A percentile compares a stretch with the other conserved stretches of the same genome.
Conservation (phyloP, 2,113 vertebrate genomes). For the Elephantulus edwardii region DNA sequence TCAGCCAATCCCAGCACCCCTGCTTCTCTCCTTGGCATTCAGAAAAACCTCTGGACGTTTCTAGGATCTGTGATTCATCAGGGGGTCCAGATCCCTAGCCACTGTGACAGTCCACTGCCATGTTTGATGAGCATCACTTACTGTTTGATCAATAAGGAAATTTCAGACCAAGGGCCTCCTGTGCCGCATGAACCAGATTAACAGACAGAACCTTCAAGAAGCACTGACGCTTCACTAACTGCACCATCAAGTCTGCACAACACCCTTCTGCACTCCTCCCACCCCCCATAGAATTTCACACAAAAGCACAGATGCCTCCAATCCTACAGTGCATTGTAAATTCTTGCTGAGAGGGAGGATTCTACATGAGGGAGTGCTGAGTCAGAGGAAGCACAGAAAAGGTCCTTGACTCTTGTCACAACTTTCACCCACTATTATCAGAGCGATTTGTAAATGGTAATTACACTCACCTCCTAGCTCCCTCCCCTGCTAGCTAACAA, state of each 20-base stretch:
- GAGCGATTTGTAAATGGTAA: constrained; percentile 27
- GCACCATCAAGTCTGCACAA: background rate
- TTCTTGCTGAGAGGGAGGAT: constrained; percentile 41
- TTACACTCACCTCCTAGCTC: background rate
- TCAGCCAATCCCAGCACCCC: background rate
- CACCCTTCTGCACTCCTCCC: constrained; percentile 11
- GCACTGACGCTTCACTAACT: background rate
- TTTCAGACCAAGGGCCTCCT: background rate
- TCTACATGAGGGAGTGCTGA: constrained; percentile 33
- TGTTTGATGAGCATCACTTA: background rate
- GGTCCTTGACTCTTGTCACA: background rate
- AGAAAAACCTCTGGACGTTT: background rate
- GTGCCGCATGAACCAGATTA: background rate
- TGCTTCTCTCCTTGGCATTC: background rate
- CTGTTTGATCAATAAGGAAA: background rate
- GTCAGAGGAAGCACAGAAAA: background rate
- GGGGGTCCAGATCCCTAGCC: background rate
- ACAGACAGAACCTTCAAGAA: background rate
- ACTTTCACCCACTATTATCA: constrained; percentile 14
- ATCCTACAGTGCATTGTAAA: background rate
- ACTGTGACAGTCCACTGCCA: background rate
- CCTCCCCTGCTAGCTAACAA: no score
- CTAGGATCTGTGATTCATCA: background rate
- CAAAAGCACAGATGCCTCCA: constrained; percentile 59
- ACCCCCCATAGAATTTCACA: constrained; percentile 37